Percentiles rank a stretch among this genome's conserved stretches.
These are phyloP conservation scores for Sparidentex hasta DNA, from an alignment of 2,797 vertebrate genomes.

Conservation along the genomic window DNA sequence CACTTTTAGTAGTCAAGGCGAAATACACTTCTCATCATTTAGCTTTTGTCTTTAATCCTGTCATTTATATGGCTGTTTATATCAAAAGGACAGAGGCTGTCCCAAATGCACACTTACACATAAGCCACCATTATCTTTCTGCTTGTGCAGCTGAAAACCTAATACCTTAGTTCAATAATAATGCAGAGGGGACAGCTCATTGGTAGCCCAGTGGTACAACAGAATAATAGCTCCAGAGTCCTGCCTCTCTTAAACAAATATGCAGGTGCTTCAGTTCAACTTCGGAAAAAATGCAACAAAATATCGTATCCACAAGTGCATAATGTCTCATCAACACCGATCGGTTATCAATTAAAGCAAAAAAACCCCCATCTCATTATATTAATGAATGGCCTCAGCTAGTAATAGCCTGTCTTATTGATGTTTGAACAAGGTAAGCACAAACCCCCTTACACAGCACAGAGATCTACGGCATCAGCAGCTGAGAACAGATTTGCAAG, in stretches of 20 bases:
- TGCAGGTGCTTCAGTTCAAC: slow-evolving; percentile 79
- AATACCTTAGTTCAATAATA: slow-evolving; percentile 97
- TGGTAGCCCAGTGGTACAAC: slow-evolving; percentile 75
- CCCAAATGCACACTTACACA: slow-evolving; percentile 93
- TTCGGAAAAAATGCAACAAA: slow-evolving; percentile 73
- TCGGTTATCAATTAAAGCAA: slow-evolving; percentile 85
- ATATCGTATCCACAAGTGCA: slow-evolving; percentile 83
- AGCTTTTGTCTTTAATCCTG: slow-evolving; percentile 78
- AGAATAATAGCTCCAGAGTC: slow-evolving; percentile 79
- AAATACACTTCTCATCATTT: slow-evolving; percentile 71
- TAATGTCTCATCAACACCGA: slow-evolving; percentile 83
- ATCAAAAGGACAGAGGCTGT: slow-evolving; percentile 92
- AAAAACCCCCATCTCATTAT: slow-evolving; percentile 79
- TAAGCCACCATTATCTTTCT: slow-evolving; percentile 99
- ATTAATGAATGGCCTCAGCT: slow-evolving; percentile 83
- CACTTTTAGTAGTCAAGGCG: slow-evolving; percentile 40
- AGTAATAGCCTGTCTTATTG: slow-evolving; percentile 80
- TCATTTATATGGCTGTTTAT: slow-evolving; percentile 89
- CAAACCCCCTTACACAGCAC: slow-evolving; percentile 75
- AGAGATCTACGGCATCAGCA: slow-evolving; percentile 72
- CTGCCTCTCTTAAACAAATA: slow-evolving; percentile 77
- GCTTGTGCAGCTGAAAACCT: slow-evolving; percentile 97
- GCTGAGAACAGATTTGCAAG: slow-evolving; percentile 73
- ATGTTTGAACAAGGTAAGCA: slow-evolving; percentile 79
- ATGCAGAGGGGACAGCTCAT: slow-evolving; percentile 89